Evolutionary conservation across 2,797 vertebrate genomes (phyloP), one percentile per base, ranked within the genome.

Genomic region (Ptychobarbus kaznakovi): DNA sequence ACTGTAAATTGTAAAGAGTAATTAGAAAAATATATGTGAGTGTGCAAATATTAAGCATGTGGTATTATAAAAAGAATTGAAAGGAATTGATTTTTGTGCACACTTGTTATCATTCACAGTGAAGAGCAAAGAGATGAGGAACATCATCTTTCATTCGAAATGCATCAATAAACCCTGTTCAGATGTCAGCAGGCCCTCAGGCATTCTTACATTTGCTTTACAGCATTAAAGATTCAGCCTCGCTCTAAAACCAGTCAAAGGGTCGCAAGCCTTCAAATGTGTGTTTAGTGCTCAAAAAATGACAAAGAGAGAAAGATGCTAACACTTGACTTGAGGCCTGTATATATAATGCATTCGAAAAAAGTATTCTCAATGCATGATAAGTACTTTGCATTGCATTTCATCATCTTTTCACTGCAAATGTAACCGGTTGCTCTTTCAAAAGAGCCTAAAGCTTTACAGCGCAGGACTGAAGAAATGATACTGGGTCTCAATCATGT

Each of bases 111-210:
- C 18, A 51, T 81, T 81, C 79, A 65, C 61, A 66, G 18, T 65
- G 61, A 66, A 35, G 15, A 65, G 58, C 6, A 65, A 44, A 65
- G 61, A 46, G 42, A 65, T 66, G 61, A 80, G 61, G 56, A 78
- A 28, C 40, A 53, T 81, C 44, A 80, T 51, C 20, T 51, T 80
- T 68, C 63, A 69, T 80, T 80, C 16, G 10, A 86, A 65, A 80
- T 75, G 81, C 83, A 75, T 90, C 87, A 88, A 81, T 68, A 80
- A 87, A 87, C 69, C 86, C 82, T 82, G 88, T 69, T 49, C 44
- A 72, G 79, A 80, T 69, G 28, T 69, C 79, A 69, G 79, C 44
- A 86, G 11, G 28, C 79, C 63, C 28, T 15, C 28, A 69, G 79
- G 35, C 81, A 35, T 58, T 32, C 38, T 28, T 44, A 44, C 51